Percentiles rank a stretch among this genome's conserved stretches.
Evolutionary conservation across 1,140 invertebrate genomes (phyloP).

Genomic region (Conus betulinus): DNA sequence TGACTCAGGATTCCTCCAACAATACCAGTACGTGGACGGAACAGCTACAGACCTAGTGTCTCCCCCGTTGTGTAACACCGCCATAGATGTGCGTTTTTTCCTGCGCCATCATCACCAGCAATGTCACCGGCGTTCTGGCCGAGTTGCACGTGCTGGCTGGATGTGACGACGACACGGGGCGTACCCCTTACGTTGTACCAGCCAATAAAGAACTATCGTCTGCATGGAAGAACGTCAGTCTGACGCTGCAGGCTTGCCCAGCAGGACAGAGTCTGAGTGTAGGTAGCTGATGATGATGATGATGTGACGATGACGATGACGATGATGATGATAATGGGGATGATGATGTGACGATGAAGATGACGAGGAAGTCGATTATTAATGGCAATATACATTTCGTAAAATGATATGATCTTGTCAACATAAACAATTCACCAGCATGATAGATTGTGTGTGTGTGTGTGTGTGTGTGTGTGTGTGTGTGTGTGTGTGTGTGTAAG

Average conservation of each 20-base stretch:
- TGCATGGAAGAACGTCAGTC: not conserved
- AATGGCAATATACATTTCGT: too few relatives aligned
- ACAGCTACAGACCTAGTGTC: not conserved
- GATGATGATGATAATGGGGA: too few relatives aligned
- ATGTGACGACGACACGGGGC: not conserved
- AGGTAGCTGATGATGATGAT: not conserved
- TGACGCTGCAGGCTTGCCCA: conserved; percentile 2
- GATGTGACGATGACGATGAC: too few relatives aligned
- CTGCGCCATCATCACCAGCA: not conserved
- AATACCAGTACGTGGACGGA: not conserved
- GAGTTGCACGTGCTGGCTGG: conserved; percentile 8
- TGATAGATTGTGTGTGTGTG: too few relatives aligned
- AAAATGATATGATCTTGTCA: too few relatives aligned
- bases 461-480: too few relatives aligned
- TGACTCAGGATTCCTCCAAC: not conserved
- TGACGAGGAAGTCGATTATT: too few relatives aligned
- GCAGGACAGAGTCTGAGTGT: not conserved
- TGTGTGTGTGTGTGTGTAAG: too few relatives aligned
- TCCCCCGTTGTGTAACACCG: not conserved
- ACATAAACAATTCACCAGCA: too few relatives aligned
- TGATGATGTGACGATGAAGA: too few relatives aligned
- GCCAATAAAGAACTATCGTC: not conserved
- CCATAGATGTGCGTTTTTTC: not conserved
- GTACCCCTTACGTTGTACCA: not conserved
- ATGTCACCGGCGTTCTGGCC: not conserved